These are phyloP conservation scores for Spilosoma lubricipeda DNA, from an alignment of 2,888 invertebrate species.

Conservation along the genomic window DNA sequence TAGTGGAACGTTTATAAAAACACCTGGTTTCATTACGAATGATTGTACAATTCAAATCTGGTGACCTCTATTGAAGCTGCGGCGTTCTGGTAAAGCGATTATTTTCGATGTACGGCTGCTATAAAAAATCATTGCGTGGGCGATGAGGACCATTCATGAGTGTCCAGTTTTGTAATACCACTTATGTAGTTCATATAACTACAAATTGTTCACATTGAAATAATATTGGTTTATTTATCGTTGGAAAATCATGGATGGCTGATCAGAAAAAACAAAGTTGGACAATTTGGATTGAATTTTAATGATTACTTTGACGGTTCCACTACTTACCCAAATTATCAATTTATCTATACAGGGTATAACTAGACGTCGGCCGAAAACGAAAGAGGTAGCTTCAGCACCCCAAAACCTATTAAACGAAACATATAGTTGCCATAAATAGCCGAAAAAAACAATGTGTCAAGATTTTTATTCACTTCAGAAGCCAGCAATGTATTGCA, in stretches of 20 bases:
- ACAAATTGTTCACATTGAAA: slow-evolving; percentile 36
- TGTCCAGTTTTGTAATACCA: slow-evolving; percentile 62
- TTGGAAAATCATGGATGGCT: not conserved
- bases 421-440: no score
- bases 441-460: no score
- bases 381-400: no score
- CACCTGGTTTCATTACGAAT: slow-evolving; percentile 10
- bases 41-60: slow-evolving; percentile 35
- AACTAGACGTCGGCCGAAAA: no score
- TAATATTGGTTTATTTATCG: slow-evolving; percentile 35
- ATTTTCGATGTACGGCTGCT: slow-evolving; percentile 63
- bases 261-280: not conserved
- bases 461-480: no score
- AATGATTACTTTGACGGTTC: not conserved
- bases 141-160: slow-evolving; percentile 64
- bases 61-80: slow-evolving; percentile 67
- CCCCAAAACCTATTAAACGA: no score
- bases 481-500: no score
- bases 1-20: not conserved
- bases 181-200: slow-evolving; percentile 36
- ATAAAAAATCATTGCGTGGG: slow-evolving; percentile 63
- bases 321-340: no score
- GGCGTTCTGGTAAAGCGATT: slow-evolving; percentile 78
- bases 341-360: no score
- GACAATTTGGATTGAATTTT: not conserved